Conservation (phyloP, 2,113 vertebrate genomes). For the Haplochromis burtoni region DNA sequence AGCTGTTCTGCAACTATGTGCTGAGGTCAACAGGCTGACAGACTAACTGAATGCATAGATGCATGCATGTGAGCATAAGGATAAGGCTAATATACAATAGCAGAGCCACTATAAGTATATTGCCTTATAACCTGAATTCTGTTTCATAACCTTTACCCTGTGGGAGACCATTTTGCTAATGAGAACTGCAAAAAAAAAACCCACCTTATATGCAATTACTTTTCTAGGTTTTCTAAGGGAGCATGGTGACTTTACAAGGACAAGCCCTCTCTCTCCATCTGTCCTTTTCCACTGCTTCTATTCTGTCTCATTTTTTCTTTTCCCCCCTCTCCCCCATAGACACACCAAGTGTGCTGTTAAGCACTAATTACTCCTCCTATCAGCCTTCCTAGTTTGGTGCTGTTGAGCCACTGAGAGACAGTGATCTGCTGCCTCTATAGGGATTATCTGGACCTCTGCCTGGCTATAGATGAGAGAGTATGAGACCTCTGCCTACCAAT, state of each 20-base stretch:
- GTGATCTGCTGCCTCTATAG: constrained; percentile 3
- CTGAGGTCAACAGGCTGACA: constrained; percentile 17
- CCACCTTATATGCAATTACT: background rate
- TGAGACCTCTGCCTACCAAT: background rate
- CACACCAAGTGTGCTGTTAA: background rate
- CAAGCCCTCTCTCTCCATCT: background rate
- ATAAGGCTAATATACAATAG: background rate
- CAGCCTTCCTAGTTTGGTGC: background rate
- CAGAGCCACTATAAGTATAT: background rate
- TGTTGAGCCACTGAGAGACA: constrained; percentile 5
- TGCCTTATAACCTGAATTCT: background rate
- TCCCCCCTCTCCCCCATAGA: background rate
- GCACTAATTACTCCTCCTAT: constrained; percentile 33
- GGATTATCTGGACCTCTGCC: constrained; percentile 17
- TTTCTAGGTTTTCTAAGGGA: background rate
- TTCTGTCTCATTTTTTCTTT: background rate
- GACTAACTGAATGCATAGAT: background rate
- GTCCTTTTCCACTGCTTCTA: background rate
- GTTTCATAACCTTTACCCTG: background rate
- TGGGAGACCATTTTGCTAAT: constrained; percentile 5
- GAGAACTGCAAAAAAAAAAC: background rate
- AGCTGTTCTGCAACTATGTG: constrained; percentile 38
- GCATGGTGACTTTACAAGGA: background rate
- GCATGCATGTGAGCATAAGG: background rate
- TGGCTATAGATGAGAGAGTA: constrained; percentile 5